Base-by-base conservation (phyloP, 1,140 invertebrate species). In the Antheraea pernyi region DNA sequence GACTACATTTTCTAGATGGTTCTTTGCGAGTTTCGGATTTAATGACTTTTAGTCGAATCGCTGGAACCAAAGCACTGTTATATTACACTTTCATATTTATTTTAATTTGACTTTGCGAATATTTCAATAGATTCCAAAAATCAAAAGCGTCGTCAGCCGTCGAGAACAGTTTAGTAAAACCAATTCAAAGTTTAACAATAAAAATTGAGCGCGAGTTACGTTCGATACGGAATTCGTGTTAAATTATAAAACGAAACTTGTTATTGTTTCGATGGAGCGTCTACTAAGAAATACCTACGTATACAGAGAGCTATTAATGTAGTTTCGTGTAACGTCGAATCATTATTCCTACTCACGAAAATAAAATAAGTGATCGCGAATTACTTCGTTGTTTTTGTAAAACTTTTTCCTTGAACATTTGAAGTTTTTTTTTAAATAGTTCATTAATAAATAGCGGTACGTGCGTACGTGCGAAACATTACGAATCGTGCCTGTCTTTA, bases 61-160 rank as follows among this genome's bases (percentile, higher is more conserved):
- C 30, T 37, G 0, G 61, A n/a, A 11, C 61, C 61, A 63, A 63
- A 37, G 16, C 46, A 6, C 19, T 63, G n/a, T 63, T 63, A 63
- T 37, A 63, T 63, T 36, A 63, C 30, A 37, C n/a, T 63, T 63
- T 63, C 30, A 63, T 63, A 63, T 63, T 63, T 63, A 63, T 63
- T 63, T 63, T 30, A 63, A 37, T 63, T 16, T 7, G 61, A 63
- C 11, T 37, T 63, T 63, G 8, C 0, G 36, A 53, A 16, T 53
- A 16, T 53, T n/a, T 53, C 11, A 53, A 13, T 53, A 9, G 13
- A 53, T 13, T 53, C 5, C 46, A 53, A 53, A 53, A 53, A 53
- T 53, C 5, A 53, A 6, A 11, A 53, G 5, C 13, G 13, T 53
- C 46, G 46, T n/a, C 16, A n/a, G 5, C 11, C 46, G 13, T 53